These are phyloP conservation scores for Pygmarrhopalites habei DNA, from an alignment of 1,140 invertebrate species.

Conservation along the genomic window DNA sequence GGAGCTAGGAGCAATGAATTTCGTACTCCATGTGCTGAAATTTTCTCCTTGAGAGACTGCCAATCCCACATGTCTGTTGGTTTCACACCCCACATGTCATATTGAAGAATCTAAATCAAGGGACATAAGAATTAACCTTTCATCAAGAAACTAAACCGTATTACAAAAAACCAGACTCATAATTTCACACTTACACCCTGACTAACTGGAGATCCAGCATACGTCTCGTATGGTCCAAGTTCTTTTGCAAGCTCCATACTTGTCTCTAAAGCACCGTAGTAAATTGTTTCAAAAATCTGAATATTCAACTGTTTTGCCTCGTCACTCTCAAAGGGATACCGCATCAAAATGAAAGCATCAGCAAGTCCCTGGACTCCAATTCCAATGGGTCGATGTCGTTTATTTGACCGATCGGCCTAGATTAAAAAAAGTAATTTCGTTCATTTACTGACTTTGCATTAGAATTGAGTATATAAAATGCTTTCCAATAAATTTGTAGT, in stretches of 20 bases:
- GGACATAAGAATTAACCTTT: not conserved
- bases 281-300: constrained; percentile 97
- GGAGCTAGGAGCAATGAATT: constrained; percentile 93
- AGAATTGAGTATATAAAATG: too few species aligned
- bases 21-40: constrained; percentile 81
- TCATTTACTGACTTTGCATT: too few species aligned
- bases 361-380: constrained; percentile 96
- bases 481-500: too few species aligned
- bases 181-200: constrained; percentile 77
- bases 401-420: constrained; percentile 73
- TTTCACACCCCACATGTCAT: constrained; percentile 95
- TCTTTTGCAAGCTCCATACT: constrained; percentile 90
- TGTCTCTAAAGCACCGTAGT: constrained; percentile 92
- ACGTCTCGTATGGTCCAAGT: constrained; percentile 82
- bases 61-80: constrained; percentile 88
- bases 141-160: too few species aligned
- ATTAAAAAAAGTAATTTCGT: too few species aligned
- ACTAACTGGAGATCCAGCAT: constrained; percentile 82
- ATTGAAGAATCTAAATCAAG: constrained; percentile 79
- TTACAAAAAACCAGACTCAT: too few species aligned
- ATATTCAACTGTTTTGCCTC: constrained; percentile 83
- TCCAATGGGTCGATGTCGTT: constrained; percentile 85
- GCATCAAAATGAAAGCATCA: constrained; percentile 92
- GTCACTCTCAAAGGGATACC: constrained; percentile 81
- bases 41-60: constrained; percentile 72